Base-by-base conservation (phyloP, 2,113 vertebrate genomes). In the Neofelis nebulosa region DNA sequence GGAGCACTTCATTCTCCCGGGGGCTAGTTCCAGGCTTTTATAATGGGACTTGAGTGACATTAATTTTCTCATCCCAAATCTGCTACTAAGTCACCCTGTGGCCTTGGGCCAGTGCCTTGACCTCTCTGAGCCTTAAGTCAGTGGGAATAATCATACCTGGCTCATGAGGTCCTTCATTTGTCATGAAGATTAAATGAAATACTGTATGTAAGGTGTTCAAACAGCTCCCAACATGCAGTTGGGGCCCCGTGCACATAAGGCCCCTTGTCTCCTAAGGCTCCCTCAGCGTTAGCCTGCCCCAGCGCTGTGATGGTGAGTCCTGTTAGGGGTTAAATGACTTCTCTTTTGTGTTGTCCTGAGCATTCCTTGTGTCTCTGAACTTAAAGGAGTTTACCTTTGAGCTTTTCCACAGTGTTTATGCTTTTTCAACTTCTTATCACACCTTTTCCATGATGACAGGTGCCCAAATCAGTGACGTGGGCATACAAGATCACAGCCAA, bases 361-460 rank as follows among this genome's bases (percentile, higher is more conserved):
- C 45, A 52, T 36, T 45, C 2, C 27, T 41, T 85, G 65, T 69
- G 31, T 38, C 83, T 63, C 88, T 80, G 41, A 57, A 69, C 33
- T 73, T 33, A 48, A 52, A 8, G 55, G 61, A 83, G 69, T 83
- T 94, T 79, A 80, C 38, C 52, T 95, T 48, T 94, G 80, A 92
- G 80, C 41, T 48, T 73, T 33, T 74, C 23, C 69, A 93, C 27
- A 29, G 14, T 65, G 12, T 68, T 92, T 61, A 82, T 50, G 18
- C 31, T 61, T 90, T 87, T 92, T 36, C 45, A 65, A 82, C 41
- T 94, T 89, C 25, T 78, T 66, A 55, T 65, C 65, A 74, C 25
- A 48, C 41, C 31, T 78, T 82, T 88, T 48, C 65, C 76, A 19
- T 36, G 19, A 88, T 61, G 76, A 90, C 29, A 81, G 61, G 45